These are phyloP conservation scores for Corythaeola cristata DNA, from an alignment of 2,113 vertebrate species.

Conservation along the genomic window DNA sequence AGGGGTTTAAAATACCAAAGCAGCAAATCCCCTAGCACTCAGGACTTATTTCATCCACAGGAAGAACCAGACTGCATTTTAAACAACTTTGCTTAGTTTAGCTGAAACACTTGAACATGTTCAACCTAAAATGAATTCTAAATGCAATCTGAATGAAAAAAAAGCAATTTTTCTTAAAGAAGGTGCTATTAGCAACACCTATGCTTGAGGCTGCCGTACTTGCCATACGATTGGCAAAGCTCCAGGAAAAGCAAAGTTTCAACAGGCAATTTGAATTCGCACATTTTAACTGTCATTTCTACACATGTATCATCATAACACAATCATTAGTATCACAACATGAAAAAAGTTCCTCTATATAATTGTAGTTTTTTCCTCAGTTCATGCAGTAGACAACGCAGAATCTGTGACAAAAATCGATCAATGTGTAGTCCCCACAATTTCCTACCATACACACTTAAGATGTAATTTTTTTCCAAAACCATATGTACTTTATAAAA, in stretches of 20 bases:
- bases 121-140: not conserved
- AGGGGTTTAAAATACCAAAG: slow-evolving; percentile 64
- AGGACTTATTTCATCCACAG: slow-evolving; percentile 1
- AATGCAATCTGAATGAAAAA: not conserved
- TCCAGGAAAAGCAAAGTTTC: not conserved
- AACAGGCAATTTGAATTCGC: not conserved
- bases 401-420: not conserved
- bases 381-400: not conserved
- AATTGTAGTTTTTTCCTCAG: not conserved
- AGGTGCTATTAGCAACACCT: not conserved
- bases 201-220: not conserved
- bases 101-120: not conserved
- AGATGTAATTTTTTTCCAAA: not conserved
- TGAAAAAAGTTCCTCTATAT: not conserved
- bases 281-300: not conserved
- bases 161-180: not conserved
- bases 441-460: not conserved
- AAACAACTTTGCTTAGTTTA: not conserved
- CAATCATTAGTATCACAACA: not conserved
- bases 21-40: slow-evolving; percentile 40
- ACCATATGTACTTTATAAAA: not conserved
- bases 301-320: not conserved
- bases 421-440: not conserved
- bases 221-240: not conserved
- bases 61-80: not conserved